Conservation (phyloP, 2,113 vertebrate species). For the Pseudolaguvia tuberculata region DNA sequence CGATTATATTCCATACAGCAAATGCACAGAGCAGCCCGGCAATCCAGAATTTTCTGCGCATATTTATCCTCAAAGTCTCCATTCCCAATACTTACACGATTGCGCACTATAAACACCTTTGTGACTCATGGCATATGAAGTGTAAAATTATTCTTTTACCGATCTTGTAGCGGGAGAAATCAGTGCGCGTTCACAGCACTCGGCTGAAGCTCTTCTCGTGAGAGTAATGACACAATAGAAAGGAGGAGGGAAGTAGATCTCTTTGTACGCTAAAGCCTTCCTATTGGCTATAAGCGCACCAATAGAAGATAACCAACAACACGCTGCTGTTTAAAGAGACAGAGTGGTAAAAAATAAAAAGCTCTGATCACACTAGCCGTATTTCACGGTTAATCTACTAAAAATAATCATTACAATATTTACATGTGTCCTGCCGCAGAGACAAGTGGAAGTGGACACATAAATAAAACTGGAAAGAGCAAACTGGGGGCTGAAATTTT, state of each 20-base stretch:
- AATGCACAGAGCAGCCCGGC: slow-evolving; percentile 45
- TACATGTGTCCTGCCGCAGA: too few relatives aligned
- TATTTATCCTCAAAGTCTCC: slow-evolving; percentile 30
- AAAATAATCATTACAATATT: neutral
- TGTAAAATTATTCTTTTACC: neutral
- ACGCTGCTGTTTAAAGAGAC: slow-evolving; percentile 50
- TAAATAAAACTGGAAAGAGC: neutral
- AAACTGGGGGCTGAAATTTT: neutral
- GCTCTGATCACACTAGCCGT: too few relatives aligned
- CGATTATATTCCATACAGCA: slow-evolving; percentile 53
- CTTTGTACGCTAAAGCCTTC: slow-evolving; percentile 60
- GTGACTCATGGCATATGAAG: slow-evolving; percentile 11
- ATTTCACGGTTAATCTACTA: neutral
- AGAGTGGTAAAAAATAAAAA: neutral
- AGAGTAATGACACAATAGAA: slow-evolving; percentile 21
- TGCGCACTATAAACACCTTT: neutral
- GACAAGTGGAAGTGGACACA: neutral
- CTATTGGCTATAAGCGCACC: slow-evolving; percentile 65
- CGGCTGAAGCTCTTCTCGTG: slow-evolving; percentile 11
- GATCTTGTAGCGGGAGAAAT: neutral
- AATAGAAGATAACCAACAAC: slow-evolving; percentile 45
- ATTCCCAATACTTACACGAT: slow-evolving; percentile 22
- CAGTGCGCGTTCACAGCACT: neutral
- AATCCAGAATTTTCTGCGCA: slow-evolving; percentile 60
- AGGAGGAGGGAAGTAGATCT: slow-evolving; percentile 70